Base-by-base conservation (phyloP, 2,113 vertebrate genomes). In the Columba livia region DNA sequence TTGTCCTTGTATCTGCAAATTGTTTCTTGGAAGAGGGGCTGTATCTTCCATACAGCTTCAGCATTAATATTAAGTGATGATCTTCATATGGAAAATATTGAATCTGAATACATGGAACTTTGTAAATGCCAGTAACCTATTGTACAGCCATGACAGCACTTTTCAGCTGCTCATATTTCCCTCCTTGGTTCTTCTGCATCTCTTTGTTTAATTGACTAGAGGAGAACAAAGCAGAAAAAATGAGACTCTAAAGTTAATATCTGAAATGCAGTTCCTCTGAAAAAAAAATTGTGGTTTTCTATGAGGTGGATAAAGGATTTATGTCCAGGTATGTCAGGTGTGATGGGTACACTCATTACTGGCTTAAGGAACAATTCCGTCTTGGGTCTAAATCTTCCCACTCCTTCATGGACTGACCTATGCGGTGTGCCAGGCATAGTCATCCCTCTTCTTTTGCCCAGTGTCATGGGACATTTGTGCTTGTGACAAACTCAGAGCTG, bases 31-130 rank as follows among this genome's bases (percentile, higher is more conserved):
- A 97, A 85, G 64, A 79, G 64, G 36, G 67, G 71, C 67, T 62
- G 54, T 87, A 88, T 95, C 62, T 81, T 95, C 66, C 47, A 42
- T 48, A 42, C 0, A 0, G 7, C 62, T 82, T 96, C 87, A 88
- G n/a, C 26, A 87, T 94, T 93, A 95, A 92, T 92, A 90, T 85
- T 62, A 91, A 75, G 62, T 77, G 79, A 89, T 82, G 36, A 47
- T 91, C 78, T 95, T 95, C 79, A 91, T 88, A 79, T 79, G 91
- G 88, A 93, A 96, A 93, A 93, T 89, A 89, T 12, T 94, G 79
- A 80, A 69, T 82, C 23, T 82, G 85, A 89, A 85, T 73, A 73
- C 58, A 58, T 0, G 20, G 66, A 92, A 88, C 77, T 91, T 83
- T 91, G 79, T 93, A 89, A 95, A 88, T 90, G 79, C 50, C 54